These are phyloP conservation scores for Diachasmimorpha longicaudata DNA, from an alignment of 1,140 invertebrate genomes.

Conservation along the genomic window DNA sequence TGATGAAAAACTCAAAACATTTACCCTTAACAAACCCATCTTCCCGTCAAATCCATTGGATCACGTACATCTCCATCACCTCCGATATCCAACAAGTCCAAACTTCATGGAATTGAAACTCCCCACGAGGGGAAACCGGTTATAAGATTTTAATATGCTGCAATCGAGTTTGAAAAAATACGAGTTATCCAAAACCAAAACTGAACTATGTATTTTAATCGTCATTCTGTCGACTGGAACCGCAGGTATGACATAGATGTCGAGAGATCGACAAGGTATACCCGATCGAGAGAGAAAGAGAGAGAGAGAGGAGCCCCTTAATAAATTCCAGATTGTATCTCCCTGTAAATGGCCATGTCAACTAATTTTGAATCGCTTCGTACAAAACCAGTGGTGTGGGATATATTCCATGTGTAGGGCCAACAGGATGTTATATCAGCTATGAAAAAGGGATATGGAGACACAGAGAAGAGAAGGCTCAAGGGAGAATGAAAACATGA, in stretches of 20 bases:
- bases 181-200: background rate
- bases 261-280: background rate
- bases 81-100: background rate
- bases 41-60: background rate
- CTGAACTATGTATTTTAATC: background rate
- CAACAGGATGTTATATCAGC: background rate
- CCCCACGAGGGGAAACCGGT: background rate
- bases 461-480: background rate
- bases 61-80: background rate
- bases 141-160: background rate
- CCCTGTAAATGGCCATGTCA: conserved; percentile 25
- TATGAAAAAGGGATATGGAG: background rate
- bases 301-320: background rate
- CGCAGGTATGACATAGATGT: background rate
- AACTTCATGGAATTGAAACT: background rate
- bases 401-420: background rate
- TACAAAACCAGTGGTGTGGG: background rate
- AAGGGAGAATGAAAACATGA: background rate
- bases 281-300: background rate
- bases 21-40: background rate
- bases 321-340: conserved; percentile 28
- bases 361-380: conserved; percentile 24
- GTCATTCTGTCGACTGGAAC: background rate
- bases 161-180: background rate
- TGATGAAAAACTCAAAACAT: background rate